Evolutionary conservation across 2,888 invertebrate species (phyloP), one percentile per base, ranked within the genome.

Genomic region (Leptopilina syphax): DNA sequence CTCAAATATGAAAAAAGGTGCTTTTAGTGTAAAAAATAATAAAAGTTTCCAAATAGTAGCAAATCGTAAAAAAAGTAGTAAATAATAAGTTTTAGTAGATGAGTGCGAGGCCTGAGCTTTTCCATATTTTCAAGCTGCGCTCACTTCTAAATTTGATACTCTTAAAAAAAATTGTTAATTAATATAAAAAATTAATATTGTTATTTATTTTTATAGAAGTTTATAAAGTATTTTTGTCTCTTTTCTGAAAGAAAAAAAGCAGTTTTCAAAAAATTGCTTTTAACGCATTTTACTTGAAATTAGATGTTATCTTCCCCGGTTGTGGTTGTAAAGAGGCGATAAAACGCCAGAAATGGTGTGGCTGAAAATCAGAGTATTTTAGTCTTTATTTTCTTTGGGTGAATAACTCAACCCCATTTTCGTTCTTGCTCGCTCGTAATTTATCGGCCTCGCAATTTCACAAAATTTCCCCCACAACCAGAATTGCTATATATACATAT

Each of bases 341-440:
- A 70, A 70, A 70, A 70, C 27, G 70, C 54, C 54, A 70, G 70
- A 73, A 73, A 73, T 73, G 54, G 73, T 73, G 73, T 54, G 73
- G 73, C 57, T 73, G 34, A 54, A 73, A 54, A 73, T 73, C n/a
- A 57, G 73, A 73, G 73, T 73, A 73, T 73, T 73, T 73, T 54
- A 57, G 57, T 73, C 73, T 73, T 73, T 73, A 73, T 73, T 73
- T 73, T 73, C 57, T 73, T 73, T 73, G 73, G 73, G 57, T 73
- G 34, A 73, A 44, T 44, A 44, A 57, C 10, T 73, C 73, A 57
- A 54, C 73, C 73, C 73, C 50, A 34, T 50, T 41, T n/a, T 73
- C 9, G 41, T 5, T 73, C 41, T 34, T n/a, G 57, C n/a, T 4
- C 34, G 73, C 57, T 73, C 13, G 73, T 73, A 57, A 73, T 73